Percentiles rank a stretch among this genome's conserved stretches.
phyloP scores from a whole-genome alignment of 2,797 vertebrate species.

The Scarus forsteni region DNA sequence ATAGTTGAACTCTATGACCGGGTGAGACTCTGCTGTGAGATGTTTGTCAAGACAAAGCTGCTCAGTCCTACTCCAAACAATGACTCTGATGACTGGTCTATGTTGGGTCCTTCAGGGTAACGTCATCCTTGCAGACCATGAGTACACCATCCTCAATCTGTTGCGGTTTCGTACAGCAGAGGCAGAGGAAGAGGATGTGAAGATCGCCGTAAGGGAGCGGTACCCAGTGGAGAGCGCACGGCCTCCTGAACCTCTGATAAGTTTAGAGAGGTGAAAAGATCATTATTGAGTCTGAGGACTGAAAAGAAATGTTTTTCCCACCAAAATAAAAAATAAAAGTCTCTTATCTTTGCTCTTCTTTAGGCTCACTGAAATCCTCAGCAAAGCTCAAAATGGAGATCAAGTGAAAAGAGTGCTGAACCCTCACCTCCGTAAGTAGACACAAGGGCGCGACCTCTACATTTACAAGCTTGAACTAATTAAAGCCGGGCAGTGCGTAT shows the following conservation, averaged over 20 bases:
- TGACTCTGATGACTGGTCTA: neutral
- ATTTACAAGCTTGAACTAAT: neutral
- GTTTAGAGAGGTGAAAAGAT: conserved; percentile 85
- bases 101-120: conserved; percentile 87
- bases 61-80: neutral
- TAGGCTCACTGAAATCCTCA: conserved; percentile 91
- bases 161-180: conserved; percentile 93
- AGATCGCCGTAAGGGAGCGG: conserved; percentile 93
- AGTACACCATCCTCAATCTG: conserved; percentile 94
- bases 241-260: conserved; percentile 85
- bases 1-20: conserved; percentile 97
- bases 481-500: too few species aligned
- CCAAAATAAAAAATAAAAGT: too few species aligned
- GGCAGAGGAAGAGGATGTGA: conserved; percentile 91
- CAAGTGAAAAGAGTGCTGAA: conserved; percentile 94
- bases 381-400: conserved; percentile 87
- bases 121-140: conserved; percentile 92
- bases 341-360: neutral
- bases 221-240: conserved; percentile 92
- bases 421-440: conserved; percentile 92
- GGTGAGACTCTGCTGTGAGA: conserved; percentile 80
- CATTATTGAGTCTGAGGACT: neutral
- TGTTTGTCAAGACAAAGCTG: neutral
- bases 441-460: neutral
- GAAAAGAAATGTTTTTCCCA: too few species aligned